Percentiles rank a stretch among this genome's conserved stretches.
These are phyloP conservation scores for Cryptocheilus praepositus DNA, from an alignment of 2,888 invertebrate species.

Conservation along the genomic window DNA sequence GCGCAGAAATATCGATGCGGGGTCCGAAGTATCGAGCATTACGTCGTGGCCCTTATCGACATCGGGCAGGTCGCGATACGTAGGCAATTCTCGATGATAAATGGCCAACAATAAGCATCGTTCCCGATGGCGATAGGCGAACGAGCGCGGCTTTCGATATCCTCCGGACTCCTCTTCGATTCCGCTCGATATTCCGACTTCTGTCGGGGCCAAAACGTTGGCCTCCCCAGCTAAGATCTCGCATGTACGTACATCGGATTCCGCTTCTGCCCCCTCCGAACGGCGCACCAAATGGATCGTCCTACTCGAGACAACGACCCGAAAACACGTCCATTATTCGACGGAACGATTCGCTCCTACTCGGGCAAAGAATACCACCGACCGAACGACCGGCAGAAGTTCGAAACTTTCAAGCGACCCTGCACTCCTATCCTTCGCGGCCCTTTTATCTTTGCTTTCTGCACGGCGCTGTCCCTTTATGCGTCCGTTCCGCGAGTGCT, in stretches of 20 bases:
- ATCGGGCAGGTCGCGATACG: constrained; percentile 13
- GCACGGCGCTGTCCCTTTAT: too few species aligned
- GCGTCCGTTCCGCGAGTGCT: too few species aligned
- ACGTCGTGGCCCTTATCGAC: constrained; percentile 9
- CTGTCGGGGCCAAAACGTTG: constrained; percentile 1
- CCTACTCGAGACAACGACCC: constrained; percentile 1
- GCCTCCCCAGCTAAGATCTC: neutral
- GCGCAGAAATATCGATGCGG: too few species aligned
- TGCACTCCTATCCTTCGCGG: too few species aligned
- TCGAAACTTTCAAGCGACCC: too few species aligned
- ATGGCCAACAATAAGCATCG: constrained; percentile 23
- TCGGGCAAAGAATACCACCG: too few species aligned
- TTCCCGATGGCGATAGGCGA: constrained; percentile 13
- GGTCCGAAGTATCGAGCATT: too few species aligned
- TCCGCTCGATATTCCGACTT: constrained; percentile 2
- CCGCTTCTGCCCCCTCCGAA: neutral
- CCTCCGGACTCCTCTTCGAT: constrained; percentile 5
- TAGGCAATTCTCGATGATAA: constrained; percentile 21
- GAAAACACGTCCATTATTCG: too few species aligned
- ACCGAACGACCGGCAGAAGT: too few species aligned
- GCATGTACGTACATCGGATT: constrained; percentile 8
- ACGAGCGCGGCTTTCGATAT: neutral
- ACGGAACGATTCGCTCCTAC: too few species aligned
- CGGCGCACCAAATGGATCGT: neutral
- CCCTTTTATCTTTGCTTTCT: too few species aligned